phyloP scores from a whole-genome alignment of 2,113 vertebrate genomes.

The Lates calcarifer region DNA sequence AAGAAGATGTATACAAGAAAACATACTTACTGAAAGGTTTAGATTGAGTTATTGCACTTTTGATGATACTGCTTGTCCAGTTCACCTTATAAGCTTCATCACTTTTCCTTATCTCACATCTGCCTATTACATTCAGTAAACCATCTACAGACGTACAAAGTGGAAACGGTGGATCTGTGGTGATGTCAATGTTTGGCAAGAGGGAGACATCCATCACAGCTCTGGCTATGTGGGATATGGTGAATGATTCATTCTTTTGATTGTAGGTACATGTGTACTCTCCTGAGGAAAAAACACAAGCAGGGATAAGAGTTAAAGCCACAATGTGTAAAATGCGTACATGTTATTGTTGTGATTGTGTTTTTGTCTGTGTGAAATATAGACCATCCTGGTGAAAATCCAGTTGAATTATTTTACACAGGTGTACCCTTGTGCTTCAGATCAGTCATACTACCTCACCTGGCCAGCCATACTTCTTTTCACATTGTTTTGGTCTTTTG shows the following conservation, averaged over 20 bases:
- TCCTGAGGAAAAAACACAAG: slow-evolving; percentile 60
- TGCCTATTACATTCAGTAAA: fast-evolving
- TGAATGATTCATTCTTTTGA: fast-evolving
- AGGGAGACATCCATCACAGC: slow-evolving; percentile 61
- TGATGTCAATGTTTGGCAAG: slow-evolving; percentile 50
- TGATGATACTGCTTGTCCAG: background rate
- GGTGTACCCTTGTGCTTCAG: background rate
- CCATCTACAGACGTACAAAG: slow-evolving; percentile 2
- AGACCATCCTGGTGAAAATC: background rate
- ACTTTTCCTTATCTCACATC: slow-evolving; percentile 43
- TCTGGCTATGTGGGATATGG: slow-evolving; percentile 56
- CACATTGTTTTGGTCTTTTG: too few species aligned
- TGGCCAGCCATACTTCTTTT: too few species aligned
- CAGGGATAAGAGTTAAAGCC: background rate
- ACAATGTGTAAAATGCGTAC: background rate
- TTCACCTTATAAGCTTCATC: slow-evolving; percentile 41
- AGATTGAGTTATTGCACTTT: fast-evolving
- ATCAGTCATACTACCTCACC: too few species aligned
- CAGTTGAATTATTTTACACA: background rate
- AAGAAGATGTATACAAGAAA: background rate
- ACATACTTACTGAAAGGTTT: fast-evolving
- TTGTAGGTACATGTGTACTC: slow-evolving; percentile 61
- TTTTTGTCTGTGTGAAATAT: background rate
- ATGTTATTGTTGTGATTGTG: background rate
- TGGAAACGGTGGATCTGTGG: slow-evolving; percentile 60